A percentile compares a stretch with the other conserved stretches of the same genome.
Conservation (phyloP, 30 jellyfish, hydroid and myxozoan species). For the Aurelia coerulea region DNA sequence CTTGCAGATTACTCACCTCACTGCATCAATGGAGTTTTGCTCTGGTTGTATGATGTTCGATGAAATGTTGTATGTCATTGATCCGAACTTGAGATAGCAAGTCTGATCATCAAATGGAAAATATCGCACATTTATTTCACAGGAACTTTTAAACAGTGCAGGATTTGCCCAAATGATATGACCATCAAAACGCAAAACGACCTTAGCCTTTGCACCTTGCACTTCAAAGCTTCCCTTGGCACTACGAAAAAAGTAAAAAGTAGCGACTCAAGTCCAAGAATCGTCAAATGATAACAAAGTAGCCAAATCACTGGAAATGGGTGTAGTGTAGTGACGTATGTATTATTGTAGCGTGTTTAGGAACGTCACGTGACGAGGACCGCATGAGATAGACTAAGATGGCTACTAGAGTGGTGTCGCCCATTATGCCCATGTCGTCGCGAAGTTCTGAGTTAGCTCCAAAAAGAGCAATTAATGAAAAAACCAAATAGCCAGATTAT, state of each 20-base stretch:
- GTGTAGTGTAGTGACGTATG: no score
- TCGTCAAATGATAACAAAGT: no score
- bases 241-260: constrained; percentile 33
- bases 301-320: no score
- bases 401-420: no score
- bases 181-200: constrained; percentile 60
- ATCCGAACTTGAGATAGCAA: constrained; percentile 67
- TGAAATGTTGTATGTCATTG: constrained; percentile 71
- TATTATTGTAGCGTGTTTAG: no score
- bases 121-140: constrained; percentile 60
- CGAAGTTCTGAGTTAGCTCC: no score
- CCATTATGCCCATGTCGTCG: no score
- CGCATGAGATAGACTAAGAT: no score
- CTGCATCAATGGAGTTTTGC: constrained; percentile 14
- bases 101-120: constrained; percentile 84
- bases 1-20: constrained; percentile 5
- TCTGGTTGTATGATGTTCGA: constrained; percentile 32
- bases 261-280: no score
- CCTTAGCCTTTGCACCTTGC: constrained; percentile 74
- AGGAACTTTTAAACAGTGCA: constrained; percentile 74
- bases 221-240: constrained; percentile 82
- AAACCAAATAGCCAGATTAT: no score
- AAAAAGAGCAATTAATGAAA: no score
- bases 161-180: constrained; percentile 72
- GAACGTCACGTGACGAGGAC: no score